These are phyloP conservation scores for Tethea ocularis DNA, from an alignment of 2,888 invertebrate species.

Conservation along the genomic window DNA sequence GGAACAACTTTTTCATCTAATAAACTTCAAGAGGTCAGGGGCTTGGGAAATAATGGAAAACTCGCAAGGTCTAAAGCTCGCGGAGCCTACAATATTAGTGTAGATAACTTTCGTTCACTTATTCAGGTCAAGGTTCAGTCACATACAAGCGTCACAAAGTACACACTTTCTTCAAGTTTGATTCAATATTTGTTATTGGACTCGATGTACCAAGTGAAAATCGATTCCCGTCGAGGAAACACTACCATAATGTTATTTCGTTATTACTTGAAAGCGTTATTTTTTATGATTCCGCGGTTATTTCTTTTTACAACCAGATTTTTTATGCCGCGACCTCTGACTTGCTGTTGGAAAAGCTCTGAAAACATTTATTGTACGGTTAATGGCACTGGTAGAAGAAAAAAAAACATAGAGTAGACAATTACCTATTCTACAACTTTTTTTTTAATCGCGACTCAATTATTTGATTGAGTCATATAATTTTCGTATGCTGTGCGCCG, in stretches of 20 bases:
- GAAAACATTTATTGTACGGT: not conserved
- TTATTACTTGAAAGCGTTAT: conserved; percentile 3
- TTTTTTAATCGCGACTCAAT: too few relatives aligned
- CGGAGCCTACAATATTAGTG: too few relatives aligned
- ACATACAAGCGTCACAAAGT: too few relatives aligned
- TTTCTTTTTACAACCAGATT: not conserved
- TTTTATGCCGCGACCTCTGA: not conserved
- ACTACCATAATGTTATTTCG: not conserved
- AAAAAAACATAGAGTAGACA: not conserved
- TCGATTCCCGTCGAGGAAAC: not conserved
- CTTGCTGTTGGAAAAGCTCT: not conserved
- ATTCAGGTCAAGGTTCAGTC: too few relatives aligned
- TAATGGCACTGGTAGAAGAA: not conserved
- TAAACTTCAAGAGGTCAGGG: too few relatives aligned
- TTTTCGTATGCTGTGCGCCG: too few relatives aligned
- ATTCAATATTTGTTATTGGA: not conserved
- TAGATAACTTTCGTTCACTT: too few relatives aligned
- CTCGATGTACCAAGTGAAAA: not conserved
- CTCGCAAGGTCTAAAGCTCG: too few relatives aligned
- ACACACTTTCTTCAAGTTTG: not conserved
- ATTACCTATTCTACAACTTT: too few relatives aligned
- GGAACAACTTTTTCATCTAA: too few relatives aligned
- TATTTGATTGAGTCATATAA: too few relatives aligned
- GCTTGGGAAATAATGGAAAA: too few relatives aligned
- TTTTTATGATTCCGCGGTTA: not conserved